Conservation (phyloP, 2,888 invertebrate species). For the Caenorhabditis angaria region DNA sequence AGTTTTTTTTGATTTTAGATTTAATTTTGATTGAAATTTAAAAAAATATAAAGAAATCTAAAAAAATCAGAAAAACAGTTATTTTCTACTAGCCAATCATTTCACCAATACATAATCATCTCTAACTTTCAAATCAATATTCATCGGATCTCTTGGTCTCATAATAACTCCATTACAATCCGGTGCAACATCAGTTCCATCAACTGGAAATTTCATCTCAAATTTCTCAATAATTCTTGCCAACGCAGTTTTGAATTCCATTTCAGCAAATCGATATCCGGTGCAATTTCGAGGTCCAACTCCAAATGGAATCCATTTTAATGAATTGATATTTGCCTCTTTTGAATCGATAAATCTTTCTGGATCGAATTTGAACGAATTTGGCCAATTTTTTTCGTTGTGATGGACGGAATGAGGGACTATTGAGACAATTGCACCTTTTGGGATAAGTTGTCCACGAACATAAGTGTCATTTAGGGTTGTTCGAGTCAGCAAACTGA, state of each 20-base stretch:
- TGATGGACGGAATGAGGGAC: constrained; percentile 46
- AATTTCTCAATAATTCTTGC: constrained; percentile 48
- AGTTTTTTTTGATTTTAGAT: too few species aligned
- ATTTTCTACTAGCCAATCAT: not conserved
- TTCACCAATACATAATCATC: not conserved
- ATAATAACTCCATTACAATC: constrained; percentile 36
- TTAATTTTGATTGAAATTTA: too few species aligned
- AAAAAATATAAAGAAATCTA: not conserved
- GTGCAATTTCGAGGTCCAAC: constrained; percentile 66
- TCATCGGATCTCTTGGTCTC: constrained; percentile 31
- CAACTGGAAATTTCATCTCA: constrained; percentile 22
- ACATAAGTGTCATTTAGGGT: constrained; percentile 53
- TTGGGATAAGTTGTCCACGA: constrained; percentile 39
- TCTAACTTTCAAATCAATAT: constrained; percentile 1
- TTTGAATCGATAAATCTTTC: constrained; percentile 48
- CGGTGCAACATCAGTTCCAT: constrained; percentile 18
- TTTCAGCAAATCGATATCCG: constrained; percentile 68
- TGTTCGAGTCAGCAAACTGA: constrained; percentile 55
- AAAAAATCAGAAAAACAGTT: too few species aligned
- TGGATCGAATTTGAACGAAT: constrained; percentile 59
- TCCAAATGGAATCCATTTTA: constrained; percentile 69
- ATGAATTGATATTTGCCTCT: constrained; percentile 21
- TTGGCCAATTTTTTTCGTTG: constrained; percentile 52
- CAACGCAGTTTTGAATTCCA: constrained; percentile 65
- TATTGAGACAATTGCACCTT: constrained; percentile 42